These are phyloP conservation scores for Cotesia typhae DNA, from an alignment of 1,140 invertebrate species.

Conservation along the genomic window DNA sequence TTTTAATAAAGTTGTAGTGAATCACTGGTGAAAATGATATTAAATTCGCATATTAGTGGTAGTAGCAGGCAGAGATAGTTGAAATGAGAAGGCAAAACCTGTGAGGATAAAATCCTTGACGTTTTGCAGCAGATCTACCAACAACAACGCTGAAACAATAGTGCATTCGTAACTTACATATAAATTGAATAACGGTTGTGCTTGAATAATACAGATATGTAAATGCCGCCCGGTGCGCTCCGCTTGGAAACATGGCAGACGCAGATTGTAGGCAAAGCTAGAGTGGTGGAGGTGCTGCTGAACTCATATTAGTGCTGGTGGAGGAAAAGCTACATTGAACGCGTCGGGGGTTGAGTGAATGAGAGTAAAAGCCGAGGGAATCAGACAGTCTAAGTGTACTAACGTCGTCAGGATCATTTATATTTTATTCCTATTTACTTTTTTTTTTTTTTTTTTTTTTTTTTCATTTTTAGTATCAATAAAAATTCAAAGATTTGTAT, in stretches of 20 bases:
- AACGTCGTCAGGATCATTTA: slow-evolving; percentile 49
- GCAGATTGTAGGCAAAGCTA: not conserved
- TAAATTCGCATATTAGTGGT: not conserved
- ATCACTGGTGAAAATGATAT: not conserved
- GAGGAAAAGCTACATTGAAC: slow-evolving; percentile 16
- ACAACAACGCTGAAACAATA: slow-evolving; percentile 54
- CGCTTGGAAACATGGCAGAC: slow-evolving; percentile 13
- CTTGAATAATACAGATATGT: slow-evolving; percentile 65
- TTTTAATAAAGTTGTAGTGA: not conserved
- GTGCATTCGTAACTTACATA: slow-evolving; percentile 59
- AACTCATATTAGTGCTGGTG: slow-evolving; percentile 7
- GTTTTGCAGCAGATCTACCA: slow-evolving; percentile 17
- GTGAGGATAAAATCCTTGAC: slow-evolving; percentile 27
- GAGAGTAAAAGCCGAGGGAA: slow-evolving; percentile 16
- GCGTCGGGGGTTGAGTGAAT: slow-evolving; percentile 21
- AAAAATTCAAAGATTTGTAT: not conserved
- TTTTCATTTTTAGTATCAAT: slow-evolving; percentile 2
- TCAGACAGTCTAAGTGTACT: slow-evolving; percentile 27
- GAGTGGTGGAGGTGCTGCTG: not conserved
- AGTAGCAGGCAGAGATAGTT: not conserved
- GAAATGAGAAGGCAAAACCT: too few relatives aligned
- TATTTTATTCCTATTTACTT: slow-evolving; percentile 47
- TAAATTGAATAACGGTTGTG: slow-evolving; percentile 64
- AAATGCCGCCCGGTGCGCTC: slow-evolving; percentile 48
- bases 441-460: slow-evolving; percentile 16